Percentiles rank a stretch among this genome's conserved stretches.
phyloP scores from a whole-genome alignment of 2,888 invertebrate genomes.

The Protonemura montana region DNA sequence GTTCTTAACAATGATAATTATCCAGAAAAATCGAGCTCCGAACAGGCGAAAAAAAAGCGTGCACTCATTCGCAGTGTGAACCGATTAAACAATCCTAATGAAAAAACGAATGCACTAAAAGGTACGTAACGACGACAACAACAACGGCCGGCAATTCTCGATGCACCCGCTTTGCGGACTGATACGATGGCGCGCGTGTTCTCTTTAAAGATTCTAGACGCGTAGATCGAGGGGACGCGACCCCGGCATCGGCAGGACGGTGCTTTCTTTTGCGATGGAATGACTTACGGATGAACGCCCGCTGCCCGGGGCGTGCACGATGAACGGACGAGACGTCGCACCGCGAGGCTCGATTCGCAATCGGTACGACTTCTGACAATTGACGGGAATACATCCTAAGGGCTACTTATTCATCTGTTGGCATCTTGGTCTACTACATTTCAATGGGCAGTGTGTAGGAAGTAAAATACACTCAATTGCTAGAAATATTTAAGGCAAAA shows the following conservation, averaged over 20 bases:
- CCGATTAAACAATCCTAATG: background rate
- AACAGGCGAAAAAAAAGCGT: background rate
- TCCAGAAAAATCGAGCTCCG: background rate
- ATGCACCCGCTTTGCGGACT: background rate
- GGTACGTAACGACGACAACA: background rate
- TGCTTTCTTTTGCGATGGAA: slow-evolving; percentile 24
- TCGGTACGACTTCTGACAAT: no score
- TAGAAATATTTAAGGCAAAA: no score
- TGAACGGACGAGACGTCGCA: background rate
- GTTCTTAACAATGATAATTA: background rate
- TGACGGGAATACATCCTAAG: no score
- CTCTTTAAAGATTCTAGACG: background rate
- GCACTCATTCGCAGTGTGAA: background rate
- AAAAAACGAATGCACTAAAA: background rate
- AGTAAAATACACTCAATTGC: no score
- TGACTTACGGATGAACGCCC: slow-evolving; percentile 23
- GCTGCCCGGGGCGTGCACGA: background rate
- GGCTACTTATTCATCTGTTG: no score
- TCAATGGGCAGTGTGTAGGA: no score
- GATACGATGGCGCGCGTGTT: background rate
- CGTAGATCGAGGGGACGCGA: background rate
- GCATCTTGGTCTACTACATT: no score
- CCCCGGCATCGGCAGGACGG: background rate
- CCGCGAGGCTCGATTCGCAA: background rate
- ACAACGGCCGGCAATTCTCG: background rate